phyloP scores from a whole-genome alignment of 2,113 vertebrate genomes.

The Colinus virginianus region DNA sequence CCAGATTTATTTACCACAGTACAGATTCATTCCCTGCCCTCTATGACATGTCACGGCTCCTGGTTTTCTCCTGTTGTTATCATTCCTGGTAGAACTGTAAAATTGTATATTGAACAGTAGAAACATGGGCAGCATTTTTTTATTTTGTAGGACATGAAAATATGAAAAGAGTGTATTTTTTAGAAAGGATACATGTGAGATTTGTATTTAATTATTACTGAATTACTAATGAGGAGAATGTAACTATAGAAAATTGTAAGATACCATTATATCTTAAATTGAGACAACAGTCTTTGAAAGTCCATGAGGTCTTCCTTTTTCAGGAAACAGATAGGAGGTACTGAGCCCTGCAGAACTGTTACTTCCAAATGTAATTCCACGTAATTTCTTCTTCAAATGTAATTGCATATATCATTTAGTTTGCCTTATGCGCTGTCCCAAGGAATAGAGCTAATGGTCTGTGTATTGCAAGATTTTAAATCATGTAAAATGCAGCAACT shows the following conservation, averaged over 20 bases:
- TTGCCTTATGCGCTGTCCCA: neutral
- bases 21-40: neutral
- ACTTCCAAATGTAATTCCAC: neutral
- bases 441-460: neutral
- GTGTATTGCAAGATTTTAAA: neutral
- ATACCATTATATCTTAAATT: neutral
- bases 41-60: neutral
- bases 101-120: neutral
- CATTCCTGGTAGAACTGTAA: neutral
- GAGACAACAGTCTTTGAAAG: neutral
- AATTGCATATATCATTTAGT: neutral
- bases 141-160: neutral
- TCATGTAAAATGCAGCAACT: neutral
- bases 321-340: neutral
- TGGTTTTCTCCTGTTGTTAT: neutral
- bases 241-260: neutral
- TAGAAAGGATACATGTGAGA: neutral
- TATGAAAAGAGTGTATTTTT: neutral
- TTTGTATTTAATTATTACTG: neutral
- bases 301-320: neutral
- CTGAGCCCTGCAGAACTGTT: neutral
- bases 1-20: neutral
- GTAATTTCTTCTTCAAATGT: neutral
- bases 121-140: neutral
- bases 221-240: neutral